Evolutionary conservation across 2,113 vertebrate genomes (phyloP), one percentile per base, ranked within the genome.

Genomic region (Solenodon paradoxus): DNA sequence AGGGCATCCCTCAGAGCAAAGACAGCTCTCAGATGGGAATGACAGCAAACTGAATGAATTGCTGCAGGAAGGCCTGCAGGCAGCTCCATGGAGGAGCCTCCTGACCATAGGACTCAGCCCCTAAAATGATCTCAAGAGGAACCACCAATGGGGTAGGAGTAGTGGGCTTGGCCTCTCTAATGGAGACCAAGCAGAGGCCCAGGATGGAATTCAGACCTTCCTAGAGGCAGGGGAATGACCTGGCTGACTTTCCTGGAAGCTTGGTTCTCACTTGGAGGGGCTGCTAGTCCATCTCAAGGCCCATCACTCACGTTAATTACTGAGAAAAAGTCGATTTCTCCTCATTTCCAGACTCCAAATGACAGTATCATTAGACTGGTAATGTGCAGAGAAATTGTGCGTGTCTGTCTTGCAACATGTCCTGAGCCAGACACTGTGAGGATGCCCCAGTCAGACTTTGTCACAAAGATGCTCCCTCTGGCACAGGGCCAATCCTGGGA

Each of bases 331-430:
- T 57, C 94, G 28, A 61, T 86, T 98, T 96, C 94, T 79, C 78
- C 82, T 42, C 83, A 95, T 98, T 95, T 94, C 98, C 72, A 55
- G 97, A 87, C 90, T 96, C 92, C 63, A 87, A 92, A 90, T 1
- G 77, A 88, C 55, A n/a, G 61, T 40, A 40, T 66, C 74, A 84
- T 97, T 96, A 95, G 96, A 72, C 82, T 89, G 53, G 78, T 78
- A 83, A 95, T 94, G 92, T 26, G 35, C 3, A 0, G 74, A 75
- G 92, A 81, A 97, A 98, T 96, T 89, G 72, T 7, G 87, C 78
- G 0, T 45, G 40, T 90, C 96, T 95, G 92, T 53, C 81, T 78
- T 40, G 87, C 96, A 92, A 83, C 77, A 92, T 72, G 45, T 75
- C 97, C 95, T 93, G 91, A 93, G 79, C 69, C 86, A 95, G 53